Percentiles rank a stretch among this genome's conserved stretches.
These are phyloP conservation scores for Polydesmus complanatus DNA, from an alignment of 2,888 invertebrate species.

Conservation along the genomic window DNA sequence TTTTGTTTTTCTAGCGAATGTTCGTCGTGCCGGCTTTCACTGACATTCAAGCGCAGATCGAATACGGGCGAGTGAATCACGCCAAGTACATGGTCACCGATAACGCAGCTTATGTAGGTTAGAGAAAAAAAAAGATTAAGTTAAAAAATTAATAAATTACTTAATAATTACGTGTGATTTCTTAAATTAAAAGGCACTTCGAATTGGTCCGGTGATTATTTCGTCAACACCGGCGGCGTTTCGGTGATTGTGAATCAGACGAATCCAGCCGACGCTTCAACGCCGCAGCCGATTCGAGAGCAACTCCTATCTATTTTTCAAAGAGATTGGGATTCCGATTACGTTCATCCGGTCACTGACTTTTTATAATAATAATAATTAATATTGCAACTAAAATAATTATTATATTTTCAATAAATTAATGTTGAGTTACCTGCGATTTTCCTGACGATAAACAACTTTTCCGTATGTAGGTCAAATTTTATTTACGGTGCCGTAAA, in stretches of 20 bases:
- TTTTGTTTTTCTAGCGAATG: slow-evolving; percentile 48
- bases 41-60: slow-evolving; percentile 64
- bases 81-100: slow-evolving; percentile 99
- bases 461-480: too few species aligned
- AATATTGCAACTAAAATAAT: too few species aligned
- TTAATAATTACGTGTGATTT: too few species aligned
- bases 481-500: too few species aligned
- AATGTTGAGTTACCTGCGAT: too few species aligned
- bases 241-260: slow-evolving; percentile 44
- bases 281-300: slow-evolving; percentile 43
- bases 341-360: slow-evolving; percentile 38
- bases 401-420: too few species aligned
- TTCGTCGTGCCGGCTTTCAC: slow-evolving; percentile 70
- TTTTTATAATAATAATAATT: slow-evolving; percentile 4
- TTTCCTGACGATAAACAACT: too few species aligned
- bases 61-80: slow-evolving; percentile 83
- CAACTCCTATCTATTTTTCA: slow-evolving; percentile 69
- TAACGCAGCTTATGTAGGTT: slow-evolving; percentile 77
- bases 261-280: not conserved
- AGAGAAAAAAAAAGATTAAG: slow-evolving; percentile 35
- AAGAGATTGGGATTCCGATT: slow-evolving; percentile 81
- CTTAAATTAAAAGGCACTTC: slow-evolving; percentile 50
- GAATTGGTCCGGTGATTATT: slow-evolving; percentile 97
- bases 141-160: too few species aligned
- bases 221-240: slow-evolving; percentile 75